Conservation (phyloP, 92 coral and sea anemone species). For the Epizoanthus scotinus region DNA sequence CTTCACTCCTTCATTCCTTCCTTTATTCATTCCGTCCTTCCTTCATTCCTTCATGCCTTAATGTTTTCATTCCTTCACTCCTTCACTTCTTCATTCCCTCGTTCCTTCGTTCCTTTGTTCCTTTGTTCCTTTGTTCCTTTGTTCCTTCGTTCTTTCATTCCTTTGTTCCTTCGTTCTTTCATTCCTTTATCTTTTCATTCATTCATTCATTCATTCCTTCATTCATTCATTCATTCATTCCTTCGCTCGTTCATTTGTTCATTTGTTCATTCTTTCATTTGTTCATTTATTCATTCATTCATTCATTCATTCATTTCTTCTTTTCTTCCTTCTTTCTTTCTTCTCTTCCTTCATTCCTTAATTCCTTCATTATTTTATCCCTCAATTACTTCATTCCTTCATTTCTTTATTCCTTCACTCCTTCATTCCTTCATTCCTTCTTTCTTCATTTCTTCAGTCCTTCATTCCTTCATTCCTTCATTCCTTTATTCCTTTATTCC, state of each 20-base stretch:
- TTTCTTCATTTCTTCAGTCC: background rate
- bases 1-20: background rate
- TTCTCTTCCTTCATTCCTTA: background rate
- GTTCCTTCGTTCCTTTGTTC: background rate
- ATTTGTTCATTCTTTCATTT: background rate
- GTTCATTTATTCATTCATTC: background rate
- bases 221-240: too few relatives aligned
- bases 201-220: background rate
- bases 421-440: background rate
- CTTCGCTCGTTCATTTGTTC: too few relatives aligned
- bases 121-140: background rate
- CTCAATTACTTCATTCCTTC: background rate
- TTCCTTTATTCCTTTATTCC: too few relatives aligned
- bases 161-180: background rate
- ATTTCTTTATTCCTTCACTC: background rate
- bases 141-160: background rate
- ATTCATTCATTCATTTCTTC: background rate
- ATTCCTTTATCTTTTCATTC: background rate
- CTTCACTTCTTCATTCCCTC: background rate
- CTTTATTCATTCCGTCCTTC: too few relatives aligned
- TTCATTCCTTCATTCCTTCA: background rate
- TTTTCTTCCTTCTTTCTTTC: too few relatives aligned
- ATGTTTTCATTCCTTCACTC: background rate
- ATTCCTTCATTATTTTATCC: background rate
- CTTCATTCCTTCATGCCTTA: too few relatives aligned